A percentile compares a stretch with the other conserved stretches of the same genome.
Evolutionary conservation across 2,797 vertebrate genomes (phyloP).

Genomic region (Melanotaenia parkinsoni): DNA sequence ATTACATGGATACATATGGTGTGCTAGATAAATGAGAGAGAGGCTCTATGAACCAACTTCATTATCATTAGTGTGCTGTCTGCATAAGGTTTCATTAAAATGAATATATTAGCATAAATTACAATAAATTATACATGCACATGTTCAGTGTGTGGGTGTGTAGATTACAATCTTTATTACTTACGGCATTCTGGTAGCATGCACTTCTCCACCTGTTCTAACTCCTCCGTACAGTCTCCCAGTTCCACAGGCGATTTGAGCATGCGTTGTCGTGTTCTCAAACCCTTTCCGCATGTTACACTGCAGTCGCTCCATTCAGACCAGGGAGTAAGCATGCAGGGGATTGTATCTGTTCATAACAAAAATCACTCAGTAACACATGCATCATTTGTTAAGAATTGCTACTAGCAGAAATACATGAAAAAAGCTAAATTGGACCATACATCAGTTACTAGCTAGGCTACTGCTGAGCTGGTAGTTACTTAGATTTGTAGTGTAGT

Average conservation of each 20-base stretch:
- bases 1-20: not conserved
- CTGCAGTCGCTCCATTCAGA: constrained; percentile 99
- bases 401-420: not conserved
- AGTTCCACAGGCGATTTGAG: constrained; percentile 96
- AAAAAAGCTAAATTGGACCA: not conserved
- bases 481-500: not conserved
- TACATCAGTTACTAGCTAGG: not conserved
- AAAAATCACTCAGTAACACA: constrained; percentile 14
- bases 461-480: not conserved
- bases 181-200: constrained; percentile 99
- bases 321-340: constrained; percentile 94
- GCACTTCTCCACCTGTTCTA: constrained; percentile 98
- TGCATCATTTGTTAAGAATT: not conserved
- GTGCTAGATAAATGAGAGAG: not conserved
- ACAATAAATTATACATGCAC: constrained; percentile 13
- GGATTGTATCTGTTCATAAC: constrained; percentile 90
- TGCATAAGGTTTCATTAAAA: constrained; percentile 19
- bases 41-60: not conserved
- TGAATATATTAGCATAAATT: constrained; percentile 6
- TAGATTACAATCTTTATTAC: constrained; percentile 60
- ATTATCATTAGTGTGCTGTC: not conserved
- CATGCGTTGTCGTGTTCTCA: constrained; percentile 89
- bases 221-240: constrained; percentile 95
- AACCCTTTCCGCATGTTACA: constrained; percentile 94
- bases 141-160: constrained; percentile 6